These are phyloP conservation scores for Parotocinclus haroldoi DNA, from an alignment of 2,797 vertebrate genomes.

Conservation along the genomic window DNA sequence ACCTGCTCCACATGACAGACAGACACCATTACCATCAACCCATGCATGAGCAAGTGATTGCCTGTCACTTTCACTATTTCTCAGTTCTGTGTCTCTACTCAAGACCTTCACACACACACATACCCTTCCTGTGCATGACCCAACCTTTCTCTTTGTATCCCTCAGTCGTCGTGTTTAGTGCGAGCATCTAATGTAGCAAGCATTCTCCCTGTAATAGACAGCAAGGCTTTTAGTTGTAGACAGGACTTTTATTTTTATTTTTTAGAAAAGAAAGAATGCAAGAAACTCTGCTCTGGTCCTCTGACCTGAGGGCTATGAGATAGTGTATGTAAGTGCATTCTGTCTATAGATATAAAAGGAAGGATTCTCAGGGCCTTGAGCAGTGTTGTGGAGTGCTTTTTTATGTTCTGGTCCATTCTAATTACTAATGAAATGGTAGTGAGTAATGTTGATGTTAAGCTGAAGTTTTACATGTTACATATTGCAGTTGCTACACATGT, in stretches of 20 bases:
- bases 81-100: not conserved
- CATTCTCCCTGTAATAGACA: constrained; percentile 63
- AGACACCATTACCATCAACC: not conserved
- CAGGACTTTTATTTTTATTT: constrained; percentile 26
- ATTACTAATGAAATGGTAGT: constrained; percentile 8
- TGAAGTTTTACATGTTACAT: not conserved
- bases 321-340: constrained; percentile 28
- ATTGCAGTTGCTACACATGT: not conserved
- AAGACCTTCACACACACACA: constrained; percentile 4
- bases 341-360: constrained; percentile 18
- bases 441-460: constrained; percentile 4
- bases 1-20: not conserved
- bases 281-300: not conserved
- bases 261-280: constrained; percentile 26
- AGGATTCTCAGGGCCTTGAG: constrained; percentile 21
- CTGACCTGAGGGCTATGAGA: constrained; percentile 11
- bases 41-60: no score
- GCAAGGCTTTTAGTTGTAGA: constrained; percentile 54
- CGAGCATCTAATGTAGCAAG: constrained; percentile 60
- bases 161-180: constrained; percentile 62
- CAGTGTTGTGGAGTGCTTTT: constrained; percentile 3
- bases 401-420: constrained; percentile 3
- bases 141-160: constrained; percentile 49
- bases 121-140: constrained; percentile 43
- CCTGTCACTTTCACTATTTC: no score